Evolutionary conservation across 2,888 invertebrate species (phyloP), one percentile per base, ranked within the genome.

Genomic region (Alviniconcha strummeri): DNA sequence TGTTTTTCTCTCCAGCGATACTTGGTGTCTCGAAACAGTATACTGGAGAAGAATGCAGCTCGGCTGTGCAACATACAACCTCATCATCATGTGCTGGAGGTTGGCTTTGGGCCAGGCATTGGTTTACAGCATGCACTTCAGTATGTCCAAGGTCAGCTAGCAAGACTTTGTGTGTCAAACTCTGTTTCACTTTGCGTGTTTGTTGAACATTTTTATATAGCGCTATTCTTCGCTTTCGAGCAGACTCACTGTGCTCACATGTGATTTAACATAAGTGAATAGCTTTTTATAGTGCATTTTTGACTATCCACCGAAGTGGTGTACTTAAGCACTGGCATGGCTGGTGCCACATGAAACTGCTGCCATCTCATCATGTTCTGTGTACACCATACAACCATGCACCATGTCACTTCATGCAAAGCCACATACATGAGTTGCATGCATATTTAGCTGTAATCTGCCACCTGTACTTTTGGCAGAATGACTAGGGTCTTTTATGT

Each of bases 61-160:
- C 54, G 84, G 11, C 84, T 91, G 57, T 88, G 88, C 84, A 80
- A 87, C 13, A 89, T 91, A 69, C 85, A 92, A 80, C 90, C 91
- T 11, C 81, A 90, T 71, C 85, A 91, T 69, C 84, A 85, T 17
- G 90, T 92, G 1, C 86, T 92, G 69, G 91, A 92, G 83, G 85
- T 92, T 11, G 91, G 91, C 3, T 92, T 89, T 88, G 92, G 91
- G 9, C 87, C 89, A 0, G 92, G 91, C 11, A 9, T 88, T 17
- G 92, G 91, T 0, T 83, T 92, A 1, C 55, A 88, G 56, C 83
- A 71, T 56, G 91, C 91, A 13, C 86, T 85, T 60, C 64, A 86
- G 19, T 81, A 83, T 75, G 82, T 91, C 4, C 86, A 89, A 88
- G 88, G 90, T 91, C 71, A 80, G 83, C 80, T 64, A 8, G 69